Evolutionary conservation across 2,888 invertebrate genomes (phyloP), one percentile per base, ranked within the genome.

Genomic region (Drosophila tanythrix): DNA sequence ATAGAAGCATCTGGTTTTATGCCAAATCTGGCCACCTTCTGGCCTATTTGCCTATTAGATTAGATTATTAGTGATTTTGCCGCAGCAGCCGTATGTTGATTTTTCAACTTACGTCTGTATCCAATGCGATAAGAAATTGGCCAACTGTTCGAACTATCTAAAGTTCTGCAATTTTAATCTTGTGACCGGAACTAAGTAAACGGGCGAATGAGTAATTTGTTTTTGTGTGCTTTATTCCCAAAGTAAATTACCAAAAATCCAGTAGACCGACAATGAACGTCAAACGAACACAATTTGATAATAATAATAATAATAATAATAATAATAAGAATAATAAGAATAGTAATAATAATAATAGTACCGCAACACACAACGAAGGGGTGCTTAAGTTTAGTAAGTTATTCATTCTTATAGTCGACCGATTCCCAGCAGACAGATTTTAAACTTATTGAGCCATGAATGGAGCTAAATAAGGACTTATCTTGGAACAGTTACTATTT

Each of bases 211-310:
- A 52, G 21, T 67, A 57, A 61, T 68, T 67, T 70, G 70, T 79
- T 76, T 80, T 77, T 74, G 64, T 75, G 77, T 75, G 75, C 83
- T 85, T 85, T 85, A 85, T 85, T 85, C 71, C 67, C 66, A 81
- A 85, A 76, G 60, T 86, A 79, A 83, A 78, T 78, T 70, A 81
- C 73, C 77, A 82, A 86, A 70, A 82, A 76, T 88, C 70, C 76
- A 74, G 63, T 67, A 65, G 74, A 73, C 63, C 71, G 79, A 79
- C 73, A 76, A 77, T 77, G 35, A 85, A 73, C 75, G 74, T 71
- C 64, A 87, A 88, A 83, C 89, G 76, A 86, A 86, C 87, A 89
- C 87, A 82, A 79, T 69, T 70, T 71, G 29, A 51, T 51, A 29
- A 51, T 51, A 29, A 51, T 51, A 48, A 21, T 43, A 43, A 21